Evolutionary conservation across 2,113 vertebrate genomes (phyloP).

Genomic region (Syngnathoides biaculeatus): DNA sequence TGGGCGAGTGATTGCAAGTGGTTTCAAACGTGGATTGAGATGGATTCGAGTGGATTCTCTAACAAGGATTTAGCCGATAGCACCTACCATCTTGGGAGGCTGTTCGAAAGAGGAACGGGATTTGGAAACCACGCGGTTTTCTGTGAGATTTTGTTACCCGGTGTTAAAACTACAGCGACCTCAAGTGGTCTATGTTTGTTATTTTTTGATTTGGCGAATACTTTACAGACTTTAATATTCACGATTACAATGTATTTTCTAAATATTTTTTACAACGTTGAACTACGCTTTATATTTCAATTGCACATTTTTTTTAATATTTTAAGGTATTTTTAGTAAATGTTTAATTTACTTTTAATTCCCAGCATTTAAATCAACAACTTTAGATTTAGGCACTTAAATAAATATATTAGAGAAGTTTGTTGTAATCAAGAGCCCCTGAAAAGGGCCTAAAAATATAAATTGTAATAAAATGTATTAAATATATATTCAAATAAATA

Average conservation of each 20-base stretch:
- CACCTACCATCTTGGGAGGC: constrained; percentile 75
- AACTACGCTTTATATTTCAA: no score
- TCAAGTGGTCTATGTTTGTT: neutral
- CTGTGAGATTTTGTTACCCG: constrained; percentile 54
- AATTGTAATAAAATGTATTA: no score
- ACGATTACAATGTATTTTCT: neutral
- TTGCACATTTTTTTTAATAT: no score
- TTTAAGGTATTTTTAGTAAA: neutral
- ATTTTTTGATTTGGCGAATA: neutral
- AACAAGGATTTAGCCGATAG: neutral
- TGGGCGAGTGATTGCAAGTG: neutral
- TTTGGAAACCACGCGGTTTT: constrained; percentile 62
- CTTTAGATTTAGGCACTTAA: no score
- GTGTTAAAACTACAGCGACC: neutral
- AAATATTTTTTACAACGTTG: neutral
- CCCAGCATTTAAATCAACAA: no score
- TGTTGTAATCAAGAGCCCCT: neutral
- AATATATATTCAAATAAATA: no score
- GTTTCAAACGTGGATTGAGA: constrained; percentile 38
- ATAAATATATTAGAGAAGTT: no score
- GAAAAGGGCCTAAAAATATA: neutral
- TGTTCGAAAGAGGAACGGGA: constrained; percentile 66
- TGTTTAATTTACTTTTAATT: no score
- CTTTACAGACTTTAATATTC: neutral
- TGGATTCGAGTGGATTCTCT: constrained; percentile 30